Conservation (phyloP, 2,113 vertebrate species). For the Indicator indicator region DNA sequence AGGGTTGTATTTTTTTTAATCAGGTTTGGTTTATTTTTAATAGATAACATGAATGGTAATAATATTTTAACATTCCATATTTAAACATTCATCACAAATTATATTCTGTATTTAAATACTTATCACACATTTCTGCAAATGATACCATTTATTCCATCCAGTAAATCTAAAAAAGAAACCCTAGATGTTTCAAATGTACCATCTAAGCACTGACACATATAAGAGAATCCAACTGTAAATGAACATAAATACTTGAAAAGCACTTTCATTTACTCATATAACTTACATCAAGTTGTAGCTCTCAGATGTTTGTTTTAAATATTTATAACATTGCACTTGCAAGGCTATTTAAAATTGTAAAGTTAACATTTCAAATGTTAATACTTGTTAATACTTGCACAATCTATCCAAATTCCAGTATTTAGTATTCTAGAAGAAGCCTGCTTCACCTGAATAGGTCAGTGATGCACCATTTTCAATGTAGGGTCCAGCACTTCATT, state of each 20-base stretch:
- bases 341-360: conserved; percentile 57
- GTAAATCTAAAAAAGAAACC: neutral
- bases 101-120: conserved; percentile 4
- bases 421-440: neutral
- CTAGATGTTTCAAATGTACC: conserved; percentile 10
- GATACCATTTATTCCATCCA: conserved; percentile 4
- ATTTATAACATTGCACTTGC: conserved; percentile 69
- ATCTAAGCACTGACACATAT: conserved; percentile 24
- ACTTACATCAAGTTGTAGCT: conserved; percentile 56
- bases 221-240: conserved; percentile 25
- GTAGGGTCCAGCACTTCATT: neutral
- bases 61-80: neutral
- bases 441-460: conserved; percentile 10
- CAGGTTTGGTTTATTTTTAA: neutral
- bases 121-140: neutral
- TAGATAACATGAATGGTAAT: neutral
- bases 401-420: conserved; percentile 42
- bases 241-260: conserved; percentile 54
- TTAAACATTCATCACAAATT: conserved; percentile 10
- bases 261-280: conserved; percentile 55
- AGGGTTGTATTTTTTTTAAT: neutral
- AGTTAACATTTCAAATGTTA: conserved; percentile 50
- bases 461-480: conserved; percentile 36
- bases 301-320: conserved; percentile 10
- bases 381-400: conserved; percentile 60